Evolutionary conservation across 2,113 vertebrate species (phyloP).

Genomic region (Epinephelus lanceolatus): DNA sequence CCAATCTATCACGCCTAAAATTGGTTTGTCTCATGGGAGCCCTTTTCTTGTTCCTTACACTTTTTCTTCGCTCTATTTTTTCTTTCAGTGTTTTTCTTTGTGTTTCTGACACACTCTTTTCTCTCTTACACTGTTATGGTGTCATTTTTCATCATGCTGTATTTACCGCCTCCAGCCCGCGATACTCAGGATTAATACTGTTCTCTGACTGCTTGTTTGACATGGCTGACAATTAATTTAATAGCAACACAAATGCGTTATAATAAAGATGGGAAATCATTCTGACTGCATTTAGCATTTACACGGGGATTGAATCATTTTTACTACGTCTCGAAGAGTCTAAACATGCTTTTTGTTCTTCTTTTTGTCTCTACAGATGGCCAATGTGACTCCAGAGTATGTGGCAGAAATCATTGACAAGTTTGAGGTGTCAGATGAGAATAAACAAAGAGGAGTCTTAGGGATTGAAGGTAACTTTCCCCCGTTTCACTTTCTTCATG

Average conservation of each 20-base stretch:
- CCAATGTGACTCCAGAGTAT: conserved; percentile 91
- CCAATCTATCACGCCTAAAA: conserved; percentile 58
- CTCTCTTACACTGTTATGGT: neutral
- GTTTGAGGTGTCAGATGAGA: conserved; percentile 95
- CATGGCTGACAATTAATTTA: conserved; percentile 22
- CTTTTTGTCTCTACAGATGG: conserved; percentile 86
- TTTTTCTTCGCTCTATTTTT: conserved; percentile 31
- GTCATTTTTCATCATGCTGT: conserved; percentile 40
- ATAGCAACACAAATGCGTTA: neutral
- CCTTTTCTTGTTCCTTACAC: conserved; percentile 27
- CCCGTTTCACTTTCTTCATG: too few species aligned
- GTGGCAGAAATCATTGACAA: conserved; percentile 94
- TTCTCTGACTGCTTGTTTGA: conserved; percentile 21
- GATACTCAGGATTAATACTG: neutral
- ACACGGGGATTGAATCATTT: neutral
- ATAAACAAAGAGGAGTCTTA: conserved; percentile 91
- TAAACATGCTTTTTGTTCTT: neutral
- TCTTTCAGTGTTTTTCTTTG: conserved; percentile 8
- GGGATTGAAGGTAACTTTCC: conserved; percentile 93
- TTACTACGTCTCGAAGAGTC: neutral
- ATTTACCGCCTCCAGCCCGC: neutral
- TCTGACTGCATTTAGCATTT: neutral
- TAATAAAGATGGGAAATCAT: neutral
- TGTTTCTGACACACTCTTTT: conserved; percentile 21
- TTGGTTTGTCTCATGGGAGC: conserved; percentile 37